Evolutionary conservation across 1,140 invertebrate species (phyloP).

Genomic region (Micrasema longulum): DNA sequence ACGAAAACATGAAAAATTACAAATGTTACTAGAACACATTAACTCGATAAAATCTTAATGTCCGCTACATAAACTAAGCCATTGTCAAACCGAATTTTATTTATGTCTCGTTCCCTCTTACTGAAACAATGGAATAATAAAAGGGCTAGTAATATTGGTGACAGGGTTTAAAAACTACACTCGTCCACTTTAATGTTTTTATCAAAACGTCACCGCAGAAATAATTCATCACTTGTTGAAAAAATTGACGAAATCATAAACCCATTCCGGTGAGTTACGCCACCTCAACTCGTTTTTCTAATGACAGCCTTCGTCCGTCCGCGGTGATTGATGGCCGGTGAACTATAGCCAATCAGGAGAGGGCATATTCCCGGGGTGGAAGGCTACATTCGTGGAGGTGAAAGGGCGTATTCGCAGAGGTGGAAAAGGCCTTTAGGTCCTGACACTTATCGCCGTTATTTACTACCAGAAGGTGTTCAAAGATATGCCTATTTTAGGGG

Average conservation of each 20-base stretch:
- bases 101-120: background rate
- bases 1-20: slow-evolving; percentile 29
- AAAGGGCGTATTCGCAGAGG: background rate
- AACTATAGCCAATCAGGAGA: slow-evolving; percentile 30
- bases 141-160: background rate
- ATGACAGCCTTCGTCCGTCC: slow-evolving; percentile 39
- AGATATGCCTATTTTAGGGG: slow-evolving; percentile 25
- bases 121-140: background rate
- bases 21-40: slow-evolving; percentile 20
- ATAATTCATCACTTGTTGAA: slow-evolving; percentile 24
- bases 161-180: background rate
- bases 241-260: slow-evolving; percentile 35
- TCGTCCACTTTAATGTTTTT: background rate
- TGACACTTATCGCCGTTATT: slow-evolving; percentile 41
- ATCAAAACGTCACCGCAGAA: slow-evolving; percentile 8
- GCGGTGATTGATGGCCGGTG: slow-evolving; percentile 39
- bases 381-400: background rate
- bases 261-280: slow-evolving; percentile 7
- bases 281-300: slow-evolving; percentile 14
- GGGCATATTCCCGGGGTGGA: slow-evolving; percentile 4
- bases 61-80: slow-evolving; percentile 2
- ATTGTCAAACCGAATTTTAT: background rate
- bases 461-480: slow-evolving; percentile 27
- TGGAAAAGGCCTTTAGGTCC: slow-evolving; percentile 26
- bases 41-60: slow-evolving; percentile 22